phyloP scores from a whole-genome alignment of 2,888 invertebrate genomes.

The Conus canariensis region DNA sequence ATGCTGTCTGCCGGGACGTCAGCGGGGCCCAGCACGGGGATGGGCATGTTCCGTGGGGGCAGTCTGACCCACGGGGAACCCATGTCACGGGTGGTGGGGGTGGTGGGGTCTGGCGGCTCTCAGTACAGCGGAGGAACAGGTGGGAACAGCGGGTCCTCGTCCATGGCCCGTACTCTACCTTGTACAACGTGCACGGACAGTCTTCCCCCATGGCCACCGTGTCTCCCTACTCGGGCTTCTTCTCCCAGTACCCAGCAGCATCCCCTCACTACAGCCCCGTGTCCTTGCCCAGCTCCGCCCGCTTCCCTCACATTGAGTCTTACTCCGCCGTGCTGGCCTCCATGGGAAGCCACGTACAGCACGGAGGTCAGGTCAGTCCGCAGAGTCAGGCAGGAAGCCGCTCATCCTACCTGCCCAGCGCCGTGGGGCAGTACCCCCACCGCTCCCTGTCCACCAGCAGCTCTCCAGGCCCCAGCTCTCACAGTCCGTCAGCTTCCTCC shows the following conservation, averaged over 20 bases:
- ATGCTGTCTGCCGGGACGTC: slow-evolving; percentile 57
- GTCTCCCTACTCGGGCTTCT: slow-evolving; percentile 68
- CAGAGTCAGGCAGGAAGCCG: neutral
- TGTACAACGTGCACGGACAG: slow-evolving; percentile 59
- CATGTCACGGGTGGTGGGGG: slow-evolving; percentile 53
- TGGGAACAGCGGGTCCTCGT: neutral
- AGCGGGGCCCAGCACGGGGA: slow-evolving; percentile 53
- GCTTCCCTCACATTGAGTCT: slow-evolving; percentile 69
- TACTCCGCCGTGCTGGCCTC: slow-evolving; percentile 74
- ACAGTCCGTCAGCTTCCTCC: slow-evolving; percentile 36
- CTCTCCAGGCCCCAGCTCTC: slow-evolving; percentile 45
- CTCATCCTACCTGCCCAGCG: neutral
- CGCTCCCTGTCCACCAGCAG: slow-evolving; percentile 43
- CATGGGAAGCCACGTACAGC: slow-evolving; percentile 72
- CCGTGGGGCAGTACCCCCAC: slow-evolving; percentile 29
- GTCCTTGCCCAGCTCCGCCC: slow-evolving; percentile 46
- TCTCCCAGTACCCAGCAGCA: slow-evolving; percentile 63
- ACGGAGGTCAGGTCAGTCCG: slow-evolving; percentile 59
- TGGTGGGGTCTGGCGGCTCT: slow-evolving; percentile 22
- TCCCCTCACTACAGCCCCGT: slow-evolving; percentile 18
- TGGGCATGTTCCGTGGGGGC: slow-evolving; percentile 44
- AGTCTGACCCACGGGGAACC: slow-evolving; percentile 60
- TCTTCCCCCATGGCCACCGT: slow-evolving; percentile 54
- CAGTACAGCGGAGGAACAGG: slow-evolving; percentile 13
- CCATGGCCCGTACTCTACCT: slow-evolving; percentile 52